phyloP scores from a whole-genome alignment of 1,140 invertebrate genomes.

The Mizuhopecten yessoensis region DNA sequence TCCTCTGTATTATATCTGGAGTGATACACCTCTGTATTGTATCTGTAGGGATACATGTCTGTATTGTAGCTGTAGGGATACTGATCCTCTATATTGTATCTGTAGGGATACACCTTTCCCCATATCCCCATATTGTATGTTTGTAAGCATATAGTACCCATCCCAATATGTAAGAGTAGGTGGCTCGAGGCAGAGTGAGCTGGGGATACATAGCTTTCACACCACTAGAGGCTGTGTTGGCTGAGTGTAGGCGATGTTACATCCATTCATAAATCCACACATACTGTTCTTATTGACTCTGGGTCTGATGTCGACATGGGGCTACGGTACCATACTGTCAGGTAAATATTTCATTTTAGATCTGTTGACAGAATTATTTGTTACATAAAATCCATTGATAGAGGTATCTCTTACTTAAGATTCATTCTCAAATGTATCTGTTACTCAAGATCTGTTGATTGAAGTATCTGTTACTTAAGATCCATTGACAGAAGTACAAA shows the following conservation, averaged over 20 bases:
- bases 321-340: not conserved
- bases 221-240: not conserved
- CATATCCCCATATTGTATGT: not conserved
- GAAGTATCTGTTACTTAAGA: not conserved
- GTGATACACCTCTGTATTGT: not conserved
- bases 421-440: not conserved
- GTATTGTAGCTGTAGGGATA: not conserved
- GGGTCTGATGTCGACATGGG: not conserved
- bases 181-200: not conserved
- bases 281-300: constrained; percentile 23
- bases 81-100: constrained; percentile 1
- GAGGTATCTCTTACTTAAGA: not conserved
- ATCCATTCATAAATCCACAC: constrained; percentile 38
- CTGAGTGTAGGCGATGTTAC: constrained; percentile 24
- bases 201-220: constrained; percentile 1
- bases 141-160: not conserved
- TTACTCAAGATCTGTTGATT: not conserved
- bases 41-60: not conserved
- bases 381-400: not conserved
- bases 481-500: not conserved
- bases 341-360: not conserved
- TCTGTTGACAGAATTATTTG: not conserved
- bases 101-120: constrained; percentile 19
- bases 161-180: not conserved
- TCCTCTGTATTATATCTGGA: not conserved